phyloP scores from a whole-genome alignment of 2,888 invertebrate genomes.

The Hoplodrina blanda region DNA sequence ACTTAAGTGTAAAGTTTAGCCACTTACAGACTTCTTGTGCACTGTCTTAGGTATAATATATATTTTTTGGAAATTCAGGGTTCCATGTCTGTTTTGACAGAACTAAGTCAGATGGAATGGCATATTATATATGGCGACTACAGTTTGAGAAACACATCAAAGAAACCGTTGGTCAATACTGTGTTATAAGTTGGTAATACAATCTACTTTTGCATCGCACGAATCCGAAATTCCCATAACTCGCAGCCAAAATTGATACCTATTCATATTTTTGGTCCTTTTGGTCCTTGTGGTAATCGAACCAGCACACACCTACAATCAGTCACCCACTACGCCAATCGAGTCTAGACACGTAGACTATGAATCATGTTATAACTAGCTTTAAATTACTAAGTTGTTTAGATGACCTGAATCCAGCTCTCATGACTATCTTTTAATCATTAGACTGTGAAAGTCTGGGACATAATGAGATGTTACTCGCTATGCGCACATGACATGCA shows the following conservation, averaged over 20 bases:
- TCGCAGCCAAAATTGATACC: too few species aligned
- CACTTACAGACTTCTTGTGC: too few species aligned
- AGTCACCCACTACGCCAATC: not conserved
- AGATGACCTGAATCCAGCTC: conserved; percentile 38
- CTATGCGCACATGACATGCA: conserved; percentile 19
- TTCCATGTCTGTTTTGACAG: too few species aligned
- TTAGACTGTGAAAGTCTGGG: conserved; percentile 40
- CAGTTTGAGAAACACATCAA: too few species aligned
- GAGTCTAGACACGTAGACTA: not conserved
- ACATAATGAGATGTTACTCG: conserved; percentile 18
- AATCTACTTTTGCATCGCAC: too few species aligned
- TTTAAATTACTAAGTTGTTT: conserved; percentile 28
- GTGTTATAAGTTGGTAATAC: too few species aligned
- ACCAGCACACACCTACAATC: not conserved
- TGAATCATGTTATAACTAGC: conserved; percentile 4
- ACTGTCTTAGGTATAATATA: too few species aligned
- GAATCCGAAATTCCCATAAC: too few species aligned
- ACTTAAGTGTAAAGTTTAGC: not conserved
- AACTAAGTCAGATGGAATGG: too few species aligned
- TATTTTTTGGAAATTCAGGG: too few species aligned
- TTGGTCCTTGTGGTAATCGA: not conserved
- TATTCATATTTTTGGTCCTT: not conserved
- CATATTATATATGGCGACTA: too few species aligned
- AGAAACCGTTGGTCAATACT: too few species aligned
- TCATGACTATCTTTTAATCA: conserved; percentile 24